Conservation (phyloP, 2,797 vertebrate genomes). For the Anabacerthia variegaticeps region DNA sequence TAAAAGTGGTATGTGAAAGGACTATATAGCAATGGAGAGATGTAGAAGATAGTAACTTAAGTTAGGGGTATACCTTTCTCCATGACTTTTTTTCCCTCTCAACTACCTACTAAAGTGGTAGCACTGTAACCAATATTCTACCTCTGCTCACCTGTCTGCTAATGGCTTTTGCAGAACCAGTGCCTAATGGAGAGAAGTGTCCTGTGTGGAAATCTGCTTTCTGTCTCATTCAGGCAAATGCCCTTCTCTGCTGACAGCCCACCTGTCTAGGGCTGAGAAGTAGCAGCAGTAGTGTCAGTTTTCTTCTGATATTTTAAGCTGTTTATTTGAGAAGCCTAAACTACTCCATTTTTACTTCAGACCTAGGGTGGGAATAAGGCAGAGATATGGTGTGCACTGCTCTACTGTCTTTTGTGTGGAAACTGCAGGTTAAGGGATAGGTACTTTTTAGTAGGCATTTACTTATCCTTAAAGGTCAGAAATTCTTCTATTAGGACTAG, state of each 20-base stretch:
- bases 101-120: not conserved
- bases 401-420: not conserved
- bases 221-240: not conserved
- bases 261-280: not conserved
- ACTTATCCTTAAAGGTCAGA: not conserved
- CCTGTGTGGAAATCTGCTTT: not conserved
- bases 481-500: not conserved
- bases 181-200: not conserved
- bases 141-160: not conserved
- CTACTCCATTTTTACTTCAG: not conserved
- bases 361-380: not conserved
- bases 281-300: not conserved
- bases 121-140: not conserved
- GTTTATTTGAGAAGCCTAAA: not conserved
- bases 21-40: not conserved
- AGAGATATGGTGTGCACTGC: not conserved
- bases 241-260: not conserved
- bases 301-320: not conserved
- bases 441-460: not conserved
- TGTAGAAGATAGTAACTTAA: not conserved
- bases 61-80: not conserved
- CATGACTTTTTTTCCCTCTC: not conserved
- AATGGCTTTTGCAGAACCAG: not conserved
- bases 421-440: not conserved
- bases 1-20: not conserved